Evolutionary conservation across 2,888 invertebrate genomes (phyloP), one percentile per base, ranked within the genome.

Genomic region (Calameuta idolon): DNA sequence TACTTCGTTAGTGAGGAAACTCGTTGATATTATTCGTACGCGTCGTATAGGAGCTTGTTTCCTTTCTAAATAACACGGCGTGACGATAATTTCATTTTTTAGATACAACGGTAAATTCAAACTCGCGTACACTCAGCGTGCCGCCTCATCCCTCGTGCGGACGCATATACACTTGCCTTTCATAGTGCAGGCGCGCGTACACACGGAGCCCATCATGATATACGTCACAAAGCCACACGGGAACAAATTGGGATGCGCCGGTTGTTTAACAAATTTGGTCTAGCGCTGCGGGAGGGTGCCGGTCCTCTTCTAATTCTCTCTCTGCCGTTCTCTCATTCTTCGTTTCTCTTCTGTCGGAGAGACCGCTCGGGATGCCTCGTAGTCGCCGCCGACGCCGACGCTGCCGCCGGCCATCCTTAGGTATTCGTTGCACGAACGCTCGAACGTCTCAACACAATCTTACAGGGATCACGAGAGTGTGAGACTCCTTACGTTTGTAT

Each of bases 211-310:
- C 71, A 31, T 34, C 33, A 71, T 71, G 71, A 71, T 71, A 34
- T 71, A 71, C 71, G 71, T 71, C 71, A 34, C 71, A 34, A 34
- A 31, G 33, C 71, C 34, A 33, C 80, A 81, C 75, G 82, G 79
- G 85, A 85, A 85, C 86, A 85, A 87, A 86, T 87, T 87, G 84
- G 84, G 82, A 82, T 84, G 83, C 82, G 79, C 79, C 83, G 82
- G 84, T 83, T 85, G 83, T 82, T 87, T 85, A 86, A 87, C 84
- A 87, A 87, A 87, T 86, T 85, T 86, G 84, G 85, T 87, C 87
- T 87, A 88, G 85, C 88, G 81, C 87, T 79, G 84, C 87, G 81
- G 88, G 88, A 84, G 86, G 83, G 82, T 84, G 79, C 79, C 83
- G 78, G 80, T 77, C 79, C 78, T 78, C 81, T 82, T 80, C 80